These are phyloP conservation scores for Caenorhabditis sp. DNA, from an alignment of 2,888 invertebrate species.

Conservation along the genomic window DNA sequence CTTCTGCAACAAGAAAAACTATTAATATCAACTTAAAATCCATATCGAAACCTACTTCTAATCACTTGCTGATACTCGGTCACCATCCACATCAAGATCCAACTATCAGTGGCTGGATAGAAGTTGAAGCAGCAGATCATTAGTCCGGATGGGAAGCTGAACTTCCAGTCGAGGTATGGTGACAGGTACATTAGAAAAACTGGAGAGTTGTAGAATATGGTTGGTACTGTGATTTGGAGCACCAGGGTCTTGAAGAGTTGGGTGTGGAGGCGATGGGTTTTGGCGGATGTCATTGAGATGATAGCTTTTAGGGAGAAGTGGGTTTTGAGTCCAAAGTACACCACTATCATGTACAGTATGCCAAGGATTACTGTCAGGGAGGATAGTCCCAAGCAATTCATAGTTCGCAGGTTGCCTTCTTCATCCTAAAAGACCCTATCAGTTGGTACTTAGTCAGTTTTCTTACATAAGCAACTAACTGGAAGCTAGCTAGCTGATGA, in stretches of 20 bases:
- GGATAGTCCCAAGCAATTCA: not conserved
- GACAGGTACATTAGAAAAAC: conserved; percentile 11
- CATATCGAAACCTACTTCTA: not conserved
- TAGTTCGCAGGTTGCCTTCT: not conserved
- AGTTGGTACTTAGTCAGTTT: not conserved
- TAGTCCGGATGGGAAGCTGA: conserved; percentile 5
- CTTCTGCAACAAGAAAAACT: too few relatives aligned
- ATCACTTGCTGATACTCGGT: not conserved
- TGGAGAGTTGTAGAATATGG: conserved; percentile 22
- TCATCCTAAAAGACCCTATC: not conserved
- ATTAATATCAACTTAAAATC: too few relatives aligned
- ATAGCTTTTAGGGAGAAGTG: conserved; percentile 2
- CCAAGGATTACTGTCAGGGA: not conserved
- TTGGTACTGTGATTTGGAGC: conserved; percentile 16
- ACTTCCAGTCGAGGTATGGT: not conserved
- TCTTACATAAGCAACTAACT: too few relatives aligned
- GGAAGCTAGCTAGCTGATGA: too few relatives aligned
- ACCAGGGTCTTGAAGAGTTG: conserved; percentile 24
- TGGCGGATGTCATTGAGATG: not conserved
- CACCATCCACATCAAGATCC: conserved; percentile 8
- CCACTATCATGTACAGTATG: not conserved
- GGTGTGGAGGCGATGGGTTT: conserved; percentile 15
- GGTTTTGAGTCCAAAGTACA: not conserved
- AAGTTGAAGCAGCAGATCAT: conserved; percentile 12
- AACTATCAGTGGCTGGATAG: conserved; percentile 21